phyloP scores from a whole-genome alignment of 1,140 invertebrate species.

The Caenorhabditis briggsae region DNA sequence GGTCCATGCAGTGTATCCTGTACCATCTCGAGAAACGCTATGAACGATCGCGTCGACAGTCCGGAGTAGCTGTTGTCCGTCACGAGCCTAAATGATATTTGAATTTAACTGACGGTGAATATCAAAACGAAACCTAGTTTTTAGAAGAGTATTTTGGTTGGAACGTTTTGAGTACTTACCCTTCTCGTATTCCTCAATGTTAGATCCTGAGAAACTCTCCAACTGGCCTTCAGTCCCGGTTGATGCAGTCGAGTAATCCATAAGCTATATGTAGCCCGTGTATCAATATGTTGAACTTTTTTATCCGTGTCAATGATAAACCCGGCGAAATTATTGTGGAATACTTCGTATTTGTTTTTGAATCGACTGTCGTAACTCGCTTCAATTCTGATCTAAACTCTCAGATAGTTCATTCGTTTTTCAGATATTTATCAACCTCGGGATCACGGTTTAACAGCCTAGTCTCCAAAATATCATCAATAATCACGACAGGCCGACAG shows the following conservation, averaged over 20 bases:
- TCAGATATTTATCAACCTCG: not conserved
- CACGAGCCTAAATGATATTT: too few species aligned
- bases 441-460: not conserved
- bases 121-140: too few species aligned
- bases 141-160: too few species aligned
- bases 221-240: not conserved
- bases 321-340: not conserved
- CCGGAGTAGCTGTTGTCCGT: not conserved
- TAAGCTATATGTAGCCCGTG: not conserved
- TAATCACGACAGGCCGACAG: not conserved
- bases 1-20: not conserved
- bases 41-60: not conserved
- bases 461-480: not conserved
- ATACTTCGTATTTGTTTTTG: not conserved
- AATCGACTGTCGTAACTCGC: not conserved
- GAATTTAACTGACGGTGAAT: too few species aligned
- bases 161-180: too few species aligned
- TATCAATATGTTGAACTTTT: not conserved
- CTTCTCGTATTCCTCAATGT: too few species aligned
- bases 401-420: not conserved
- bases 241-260: not conserved
- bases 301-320: not conserved
- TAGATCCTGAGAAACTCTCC: not conserved
- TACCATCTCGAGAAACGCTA: not conserved
- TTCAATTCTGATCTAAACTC: not conserved